phyloP scores from a whole-genome alignment of 2,797 vertebrate species.

The Sternotherus odoratus region DNA sequence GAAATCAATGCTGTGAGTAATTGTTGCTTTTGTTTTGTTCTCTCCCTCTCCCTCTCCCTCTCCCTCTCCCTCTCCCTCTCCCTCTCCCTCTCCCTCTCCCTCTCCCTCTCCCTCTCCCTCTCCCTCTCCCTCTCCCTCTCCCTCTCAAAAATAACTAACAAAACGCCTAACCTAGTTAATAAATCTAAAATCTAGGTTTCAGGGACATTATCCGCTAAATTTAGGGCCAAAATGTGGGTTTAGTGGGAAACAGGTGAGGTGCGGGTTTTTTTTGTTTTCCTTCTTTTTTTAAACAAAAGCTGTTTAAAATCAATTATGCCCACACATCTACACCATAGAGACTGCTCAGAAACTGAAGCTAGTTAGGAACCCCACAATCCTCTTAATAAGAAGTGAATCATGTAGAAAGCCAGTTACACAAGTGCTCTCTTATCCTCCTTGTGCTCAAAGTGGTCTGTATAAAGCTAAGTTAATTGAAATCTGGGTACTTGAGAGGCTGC shows the following conservation, averaged over 20 bases:
- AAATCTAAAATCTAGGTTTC: not conserved
- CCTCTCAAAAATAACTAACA: not conserved
- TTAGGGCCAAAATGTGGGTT: not conserved
- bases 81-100: too few relatives aligned
- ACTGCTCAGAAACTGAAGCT: not conserved
- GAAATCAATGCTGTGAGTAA: conserved; percentile 90
- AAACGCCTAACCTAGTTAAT: not conserved
- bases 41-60: too few relatives aligned
- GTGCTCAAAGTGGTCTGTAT: not conserved
- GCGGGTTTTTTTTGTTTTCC: too few relatives aligned
- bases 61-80: too few relatives aligned
- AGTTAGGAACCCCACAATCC: not conserved
- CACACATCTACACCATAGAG: not conserved
- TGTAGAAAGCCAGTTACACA: not conserved
- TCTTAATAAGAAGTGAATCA: not conserved
- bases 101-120: too few relatives aligned
- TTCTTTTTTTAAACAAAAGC: not conserved
- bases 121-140: too few relatives aligned
- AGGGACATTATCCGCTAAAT: not conserved
- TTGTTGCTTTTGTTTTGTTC: conserved; percentile 1
- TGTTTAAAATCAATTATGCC: not conserved
- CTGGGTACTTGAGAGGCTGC: not conserved
- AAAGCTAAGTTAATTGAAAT: not conserved
- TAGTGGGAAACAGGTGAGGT: not conserved
- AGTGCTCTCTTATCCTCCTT: not conserved